Evolutionary conservation across 2,113 vertebrate genomes (phyloP).

Genomic region (Zosterops hypoxanthus): DNA sequence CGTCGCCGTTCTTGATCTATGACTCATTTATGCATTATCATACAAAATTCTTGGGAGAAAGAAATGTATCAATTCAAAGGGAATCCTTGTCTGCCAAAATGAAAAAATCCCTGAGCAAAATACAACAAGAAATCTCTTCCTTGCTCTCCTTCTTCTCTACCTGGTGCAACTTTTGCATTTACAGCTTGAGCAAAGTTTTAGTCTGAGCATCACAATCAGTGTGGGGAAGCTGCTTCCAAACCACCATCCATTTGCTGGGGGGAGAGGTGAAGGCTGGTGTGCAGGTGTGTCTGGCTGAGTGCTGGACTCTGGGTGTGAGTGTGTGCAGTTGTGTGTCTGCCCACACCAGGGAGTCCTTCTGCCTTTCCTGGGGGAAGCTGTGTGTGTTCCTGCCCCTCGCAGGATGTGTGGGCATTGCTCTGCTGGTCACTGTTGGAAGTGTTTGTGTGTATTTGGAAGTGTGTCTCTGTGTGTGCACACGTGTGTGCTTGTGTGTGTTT

Average conservation of each 20-base stretch:
- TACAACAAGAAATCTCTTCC: neutral
- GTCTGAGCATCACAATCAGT: neutral
- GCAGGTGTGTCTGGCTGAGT: neutral
- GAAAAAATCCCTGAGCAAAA: slow-evolving; percentile 7
- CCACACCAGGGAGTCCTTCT: neutral
- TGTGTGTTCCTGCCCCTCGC: neutral
- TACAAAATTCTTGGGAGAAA: slow-evolving; percentile 72
- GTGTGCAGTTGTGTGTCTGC: neutral
- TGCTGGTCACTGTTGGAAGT: neutral
- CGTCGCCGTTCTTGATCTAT: slow-evolving; percentile 68
- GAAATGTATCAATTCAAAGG: slow-evolving; percentile 73
- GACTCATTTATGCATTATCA: slow-evolving; percentile 75
- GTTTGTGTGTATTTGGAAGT: neutral
- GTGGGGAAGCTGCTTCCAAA: neutral
- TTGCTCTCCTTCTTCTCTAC: neutral
- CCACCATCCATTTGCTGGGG: neutral
- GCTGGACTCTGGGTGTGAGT: neutral
- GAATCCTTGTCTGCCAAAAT: slow-evolving; percentile 60
- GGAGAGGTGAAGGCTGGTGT: neutral
- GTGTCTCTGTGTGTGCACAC: neutral
- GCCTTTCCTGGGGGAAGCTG: neutral
- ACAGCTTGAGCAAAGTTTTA: neutral
- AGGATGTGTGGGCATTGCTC: neutral
- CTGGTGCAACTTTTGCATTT: neutral
- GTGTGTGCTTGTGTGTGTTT: neutral